Base-by-base conservation (phyloP, 2,113 vertebrate species). In the Nansenia antarctica region DNA sequence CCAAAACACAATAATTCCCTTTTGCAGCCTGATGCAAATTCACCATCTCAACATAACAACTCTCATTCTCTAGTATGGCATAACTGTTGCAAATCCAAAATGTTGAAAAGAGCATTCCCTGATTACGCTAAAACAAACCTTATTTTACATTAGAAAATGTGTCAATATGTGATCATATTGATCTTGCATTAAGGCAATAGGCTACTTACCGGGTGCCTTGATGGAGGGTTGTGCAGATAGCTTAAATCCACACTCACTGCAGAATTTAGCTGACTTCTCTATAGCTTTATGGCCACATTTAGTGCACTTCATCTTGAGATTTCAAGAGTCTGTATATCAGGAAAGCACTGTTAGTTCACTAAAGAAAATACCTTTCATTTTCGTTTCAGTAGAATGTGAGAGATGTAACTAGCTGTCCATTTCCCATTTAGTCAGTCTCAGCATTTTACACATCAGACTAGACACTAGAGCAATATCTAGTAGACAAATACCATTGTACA, bases 271-370 rank as follows among this genome's bases (percentile, higher is more conserved):
- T 0, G 15, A 53, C 0, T 62, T 63, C 5, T 93, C 89, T 53
- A 35, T 0, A 45, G 76, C 52, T 24, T 24, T 0, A 2, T 68
- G 14, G 2, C 0, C 0, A 79, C 94, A 94, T 0, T 0, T 0
- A 0, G 9, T 60, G 63, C 95, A 92, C 90, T 85, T 65, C 93
- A 95, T 93, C 32, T 73, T 87, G 1, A 26, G 14, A 4, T 53
- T 15, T 73, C 5, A 65, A n/a, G 3, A 20, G 26, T 27, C 83
- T 60, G 54, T 32, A 24, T 0, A 1, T 27, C 34, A 35, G 45
- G 45, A 49, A 20, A n/a, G n/a, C n/a, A n/a, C n/a, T n/a, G n/a
- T n/a, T n/a, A n/a, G n/a, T n/a, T n/a, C n/a, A n/a, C n/a, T n/a
- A n/a, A 45, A 14, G 0, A 22, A 0, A 11, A 9, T 11, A 62